Conservation (phyloP, 35 echinoderm and acorn worm genomes). For the Chiridota heheva region DNA sequence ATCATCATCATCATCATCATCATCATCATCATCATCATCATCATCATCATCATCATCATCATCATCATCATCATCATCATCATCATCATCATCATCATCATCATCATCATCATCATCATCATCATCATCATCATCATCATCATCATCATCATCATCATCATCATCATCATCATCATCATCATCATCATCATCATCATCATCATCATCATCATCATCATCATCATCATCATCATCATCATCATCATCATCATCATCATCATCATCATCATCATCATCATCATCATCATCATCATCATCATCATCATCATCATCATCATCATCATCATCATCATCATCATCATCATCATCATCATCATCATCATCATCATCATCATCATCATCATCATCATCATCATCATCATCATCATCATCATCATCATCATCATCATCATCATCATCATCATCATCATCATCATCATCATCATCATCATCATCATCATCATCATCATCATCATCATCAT, state of each 20-base stretch:
- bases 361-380: no score
- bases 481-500: no score
- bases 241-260: neutral
- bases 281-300: conserved; percentile 18
- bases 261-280: conserved; percentile 3
- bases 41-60: no score
- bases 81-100: conserved; percentile 22
- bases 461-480: no score
- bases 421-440: no score
- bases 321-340: neutral
- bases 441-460: no score
- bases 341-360: no score
- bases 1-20: neutral
- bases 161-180: conserved; percentile 9
- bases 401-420: no score
- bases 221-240: conserved; percentile 17
- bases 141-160: neutral
- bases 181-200: conserved; percentile 23
- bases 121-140: conserved; percentile 8
- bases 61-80: conserved; percentile 21
- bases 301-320: no score
- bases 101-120: neutral
- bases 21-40: conserved; percentile 17
- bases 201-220: neutral
- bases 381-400: no score